These are phyloP conservation scores for Idaea biselata DNA, from an alignment of 2,888 invertebrate genomes.

Conservation along the genomic window DNA sequence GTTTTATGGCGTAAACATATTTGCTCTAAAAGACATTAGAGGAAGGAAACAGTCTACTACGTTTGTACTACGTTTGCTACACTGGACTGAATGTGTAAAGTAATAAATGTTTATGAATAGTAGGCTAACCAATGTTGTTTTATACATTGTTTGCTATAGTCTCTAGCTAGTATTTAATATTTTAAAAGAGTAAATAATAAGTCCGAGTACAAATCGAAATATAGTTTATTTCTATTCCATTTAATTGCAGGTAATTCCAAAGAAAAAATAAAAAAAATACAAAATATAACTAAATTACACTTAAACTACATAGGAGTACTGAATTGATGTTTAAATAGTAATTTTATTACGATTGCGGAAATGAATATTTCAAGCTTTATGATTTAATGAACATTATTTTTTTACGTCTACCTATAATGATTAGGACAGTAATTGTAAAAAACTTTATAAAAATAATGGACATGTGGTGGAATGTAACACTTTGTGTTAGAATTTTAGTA, in stretches of 20 bases:
- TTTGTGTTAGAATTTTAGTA: slow-evolving; percentile 40
- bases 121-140: too few species aligned
- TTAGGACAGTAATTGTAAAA: slow-evolving; percentile 27
- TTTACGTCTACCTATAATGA: neutral
- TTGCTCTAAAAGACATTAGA: too few species aligned
- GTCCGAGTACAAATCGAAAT: slow-evolving; percentile 62
- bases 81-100: too few species aligned
- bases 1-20: too few species aligned
- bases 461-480: slow-evolving; percentile 68
- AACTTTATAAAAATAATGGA: slow-evolving; percentile 53
- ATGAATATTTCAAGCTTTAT: slow-evolving; percentile 12
- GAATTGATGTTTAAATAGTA: slow-evolving; percentile 14
- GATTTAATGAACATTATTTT: slow-evolving; percentile 8
- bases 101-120: too few species aligned
- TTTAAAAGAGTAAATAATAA: slow-evolving; percentile 37
- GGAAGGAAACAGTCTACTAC: too few species aligned
- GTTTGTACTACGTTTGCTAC: too few species aligned
- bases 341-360: slow-evolving; percentile 8
- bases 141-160: slow-evolving; percentile 13
- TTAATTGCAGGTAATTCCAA: slow-evolving; percentile 57
- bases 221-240: slow-evolving; percentile 66
- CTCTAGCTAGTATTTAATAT: neutral
- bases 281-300: slow-evolving; percentile 68
- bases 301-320: slow-evolving; percentile 50
- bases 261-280: slow-evolving; percentile 57